Base-by-base conservation (phyloP, 2,888 invertebrate genomes). In the Azorinus chamasolen region DNA sequence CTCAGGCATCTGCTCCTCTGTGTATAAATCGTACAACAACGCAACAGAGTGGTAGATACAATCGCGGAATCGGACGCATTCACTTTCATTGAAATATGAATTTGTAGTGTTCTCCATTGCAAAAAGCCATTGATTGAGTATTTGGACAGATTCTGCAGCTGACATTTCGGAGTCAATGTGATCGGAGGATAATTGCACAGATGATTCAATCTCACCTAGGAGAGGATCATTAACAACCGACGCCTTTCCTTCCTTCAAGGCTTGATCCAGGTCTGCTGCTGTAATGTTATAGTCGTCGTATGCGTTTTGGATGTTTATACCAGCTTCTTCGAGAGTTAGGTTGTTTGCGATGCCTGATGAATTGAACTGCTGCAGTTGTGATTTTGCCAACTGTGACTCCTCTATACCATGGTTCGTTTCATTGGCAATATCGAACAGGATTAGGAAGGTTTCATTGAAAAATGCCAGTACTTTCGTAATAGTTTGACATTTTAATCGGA, bases 211-310 rank as follows among this genome's bases (percentile, higher is more conserved):
- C 18, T 54, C 69, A 2, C 8, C 6, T 6, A 79, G 16, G 12
- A 70, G 32, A 10, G 74, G 65, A 50, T 79, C 70, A n/a, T 48
- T 48, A 20, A 37, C 32, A 14, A 66, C 6, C 22, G 59, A 55
- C 1, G 25, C 24, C 53, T 53, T 70, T n/a, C 65, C 58, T 5
- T 66, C 27, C 32, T 22, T 37, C 20, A 79, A 27, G 0, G 62
- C 65, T 39, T 53, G 32, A 4, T 53, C 22, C 10, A 79, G 57
- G 32, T 65, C 70, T 25, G 50, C 53, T n/a, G 25, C 37, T 6
- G 70, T 65, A 0, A 79, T 54, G 22, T 79, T 74, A 41, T 70
- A 79, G 18, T 74, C 74, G 8, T 32, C 45, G 14, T 62, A 18
- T 10, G 74, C 79, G 37, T 51, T 25, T 4, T 57, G 53, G 2